Conservation (phyloP, 2,888 invertebrate species). For the Scaptomyza caliginosa region DNA sequence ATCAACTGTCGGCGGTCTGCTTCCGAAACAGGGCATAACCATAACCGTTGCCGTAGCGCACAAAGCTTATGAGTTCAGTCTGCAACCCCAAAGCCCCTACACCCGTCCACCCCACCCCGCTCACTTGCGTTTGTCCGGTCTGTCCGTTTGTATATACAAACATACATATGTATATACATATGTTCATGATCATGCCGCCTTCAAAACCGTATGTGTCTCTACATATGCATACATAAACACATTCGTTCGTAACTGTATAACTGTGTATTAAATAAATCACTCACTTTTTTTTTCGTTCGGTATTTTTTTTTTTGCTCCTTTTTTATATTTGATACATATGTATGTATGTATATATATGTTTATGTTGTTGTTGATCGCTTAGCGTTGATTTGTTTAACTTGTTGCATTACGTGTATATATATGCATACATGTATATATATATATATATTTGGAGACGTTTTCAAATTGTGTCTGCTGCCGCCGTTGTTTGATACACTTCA, state of each 20-base stretch:
- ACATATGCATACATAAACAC: slow-evolving; percentile 13
- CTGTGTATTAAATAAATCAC: slow-evolving; percentile 57
- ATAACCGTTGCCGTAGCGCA: slow-evolving; percentile 47
- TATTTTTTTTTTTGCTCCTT: slow-evolving; percentile 27
- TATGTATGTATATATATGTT: slow-evolving; percentile 5
- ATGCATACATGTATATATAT: too few species aligned
- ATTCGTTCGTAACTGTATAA: neutral
- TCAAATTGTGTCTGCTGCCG: neutral
- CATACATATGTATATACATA: neutral
- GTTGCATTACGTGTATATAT: too few species aligned
- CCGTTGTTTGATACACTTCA: slow-evolving; percentile 21
- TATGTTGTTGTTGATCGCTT: slow-evolving; percentile 26
- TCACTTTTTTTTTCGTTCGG: slow-evolving; percentile 67
- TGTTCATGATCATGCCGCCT: slow-evolving; percentile 33
- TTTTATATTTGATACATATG: slow-evolving; percentile 11
- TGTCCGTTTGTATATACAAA: slow-evolving; percentile 1
- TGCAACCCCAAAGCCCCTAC: slow-evolving; percentile 3
- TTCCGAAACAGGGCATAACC: slow-evolving; percentile 66
- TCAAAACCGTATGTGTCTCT: slow-evolving; percentile 12
- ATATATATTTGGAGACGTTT: slow-evolving; percentile 1
- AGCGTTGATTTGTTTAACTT: slow-evolving; percentile 23
- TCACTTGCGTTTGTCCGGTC: slow-evolving; percentile 11
- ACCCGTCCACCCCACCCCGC: neutral
- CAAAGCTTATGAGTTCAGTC: slow-evolving; percentile 42
- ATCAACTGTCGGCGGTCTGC: slow-evolving; percentile 45